These are phyloP conservation scores for Cebus imitator DNA, from an alignment of 2,113 vertebrate species.

Conservation along the genomic window DNA sequence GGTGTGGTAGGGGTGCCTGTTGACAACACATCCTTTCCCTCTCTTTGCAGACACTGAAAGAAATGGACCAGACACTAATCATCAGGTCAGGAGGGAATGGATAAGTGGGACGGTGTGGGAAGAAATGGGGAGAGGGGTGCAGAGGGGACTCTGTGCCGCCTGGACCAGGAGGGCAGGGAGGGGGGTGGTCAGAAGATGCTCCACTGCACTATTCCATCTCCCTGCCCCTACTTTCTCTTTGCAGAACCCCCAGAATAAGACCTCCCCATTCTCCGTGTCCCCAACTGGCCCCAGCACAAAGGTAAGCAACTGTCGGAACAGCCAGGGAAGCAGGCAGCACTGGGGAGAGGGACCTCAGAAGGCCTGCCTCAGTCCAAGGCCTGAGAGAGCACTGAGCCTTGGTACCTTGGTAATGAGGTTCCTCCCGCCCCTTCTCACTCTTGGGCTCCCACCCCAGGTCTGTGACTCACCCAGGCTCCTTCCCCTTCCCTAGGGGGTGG, in stretches of 20 bases:
- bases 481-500: conserved; percentile 78
- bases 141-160: not conserved
- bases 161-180: not conserved
- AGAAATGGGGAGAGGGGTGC: not conserved
- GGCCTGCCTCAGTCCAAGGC: not conserved
- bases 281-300: conserved; percentile 88
- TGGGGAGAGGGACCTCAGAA: not conserved
- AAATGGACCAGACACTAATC: conserved; percentile 92
- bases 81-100: conserved; percentile 85
- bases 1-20: not conserved
- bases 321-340: not conserved
- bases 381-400: not conserved
- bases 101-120: not conserved
- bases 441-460: conserved; percentile 59
- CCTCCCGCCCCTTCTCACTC: conserved; percentile 73
- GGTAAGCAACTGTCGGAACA: conserved; percentile 77
- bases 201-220: not conserved
- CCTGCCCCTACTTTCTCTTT: conserved; percentile 32
- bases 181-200: not conserved
- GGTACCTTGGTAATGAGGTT: conserved; percentile 9
- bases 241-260: conserved; percentile 90
- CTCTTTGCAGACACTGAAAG: conserved; percentile 88
- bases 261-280: conserved; percentile 88
- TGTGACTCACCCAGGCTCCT: conserved; percentile 72
- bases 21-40: conserved; percentile 25